Evolutionary conservation across 64 coral and sea anemone species (phyloP).

Genomic region (Pocillopora damicornis): DNA sequence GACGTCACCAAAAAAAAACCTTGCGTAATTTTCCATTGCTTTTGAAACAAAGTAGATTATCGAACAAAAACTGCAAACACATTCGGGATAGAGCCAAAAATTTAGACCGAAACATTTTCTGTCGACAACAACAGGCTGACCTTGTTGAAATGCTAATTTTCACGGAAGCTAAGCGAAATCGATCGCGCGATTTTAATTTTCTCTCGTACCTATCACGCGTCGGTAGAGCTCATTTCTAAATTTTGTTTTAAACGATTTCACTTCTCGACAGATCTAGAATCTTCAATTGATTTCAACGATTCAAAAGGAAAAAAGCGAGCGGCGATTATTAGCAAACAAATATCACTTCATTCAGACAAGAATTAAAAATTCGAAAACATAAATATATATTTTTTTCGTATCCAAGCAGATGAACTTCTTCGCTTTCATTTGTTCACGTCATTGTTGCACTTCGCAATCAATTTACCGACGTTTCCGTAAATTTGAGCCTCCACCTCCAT

Average conservation of each 20-base stretch:
- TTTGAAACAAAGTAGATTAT: neutral
- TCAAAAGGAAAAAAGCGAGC: too few relatives aligned
- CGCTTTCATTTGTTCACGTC: neutral
- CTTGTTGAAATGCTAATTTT: too few relatives aligned
- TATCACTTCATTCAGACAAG: neutral
- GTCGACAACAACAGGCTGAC: too few relatives aligned
- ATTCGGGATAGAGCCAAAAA: neutral
- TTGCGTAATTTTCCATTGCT: neutral
- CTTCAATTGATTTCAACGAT: neutral
- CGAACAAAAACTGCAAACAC: neutral
- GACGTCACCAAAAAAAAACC: neutral
- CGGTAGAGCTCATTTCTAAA: neutral
- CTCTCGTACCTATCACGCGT: neutral
- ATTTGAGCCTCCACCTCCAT: neutral
- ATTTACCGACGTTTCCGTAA: neutral
- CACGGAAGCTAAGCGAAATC: neutral
- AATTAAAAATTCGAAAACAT: neutral
- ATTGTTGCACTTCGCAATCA: neutral
- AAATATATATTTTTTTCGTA: neutral
- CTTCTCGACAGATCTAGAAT: neutral
- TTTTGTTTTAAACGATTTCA: neutral
- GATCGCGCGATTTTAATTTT: neutral
- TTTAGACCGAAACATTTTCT: neutral
- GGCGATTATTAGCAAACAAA: too few relatives aligned
- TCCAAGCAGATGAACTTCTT: neutral